These are phyloP conservation scores for Nebria brevicollis DNA, from an alignment of 2,888 invertebrate species.

Conservation along the genomic window DNA sequence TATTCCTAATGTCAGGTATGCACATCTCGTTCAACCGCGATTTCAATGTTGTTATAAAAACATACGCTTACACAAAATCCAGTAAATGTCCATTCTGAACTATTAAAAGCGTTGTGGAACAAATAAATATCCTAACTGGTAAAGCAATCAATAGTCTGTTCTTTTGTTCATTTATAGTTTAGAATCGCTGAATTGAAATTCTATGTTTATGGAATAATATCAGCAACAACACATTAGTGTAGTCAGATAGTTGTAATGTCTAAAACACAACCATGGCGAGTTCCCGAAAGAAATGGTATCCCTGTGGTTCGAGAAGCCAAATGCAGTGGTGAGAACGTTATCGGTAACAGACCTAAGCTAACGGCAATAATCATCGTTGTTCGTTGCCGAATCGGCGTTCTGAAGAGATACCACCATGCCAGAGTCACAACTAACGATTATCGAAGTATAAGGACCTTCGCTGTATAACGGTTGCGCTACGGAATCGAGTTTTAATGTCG, in stretches of 20 bases:
- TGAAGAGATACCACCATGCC: not conserved
- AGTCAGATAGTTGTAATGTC: not conserved
- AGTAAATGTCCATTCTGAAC: too few relatives aligned
- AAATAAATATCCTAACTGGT: too few relatives aligned
- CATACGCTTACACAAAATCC: too few relatives aligned
- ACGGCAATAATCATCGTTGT: not conserved
- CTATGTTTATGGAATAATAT: too few relatives aligned
- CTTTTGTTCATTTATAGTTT: too few relatives aligned
- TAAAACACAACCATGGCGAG: not conserved
- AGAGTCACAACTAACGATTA: slow-evolving; percentile 36
- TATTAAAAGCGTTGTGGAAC: too few relatives aligned
- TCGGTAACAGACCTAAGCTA: not conserved
- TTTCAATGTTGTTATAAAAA: too few relatives aligned
- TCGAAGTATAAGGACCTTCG: slow-evolving; percentile 35
- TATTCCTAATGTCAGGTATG: not conserved
- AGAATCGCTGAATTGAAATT: too few relatives aligned
- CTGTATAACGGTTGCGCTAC: slow-evolving; percentile 33
- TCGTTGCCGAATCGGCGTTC: not conserved
- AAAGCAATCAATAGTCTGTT: too few relatives aligned
- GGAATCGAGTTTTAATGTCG: slow-evolving; percentile 39
- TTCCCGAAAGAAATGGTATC: not conserved
- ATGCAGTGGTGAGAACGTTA: not conserved
- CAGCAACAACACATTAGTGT: too few relatives aligned
- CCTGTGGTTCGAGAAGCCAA: not conserved
- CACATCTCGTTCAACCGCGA: not conserved